phyloP scores from a whole-genome alignment of 2,113 vertebrate species.

The Cranoglanis bouderius region DNA sequence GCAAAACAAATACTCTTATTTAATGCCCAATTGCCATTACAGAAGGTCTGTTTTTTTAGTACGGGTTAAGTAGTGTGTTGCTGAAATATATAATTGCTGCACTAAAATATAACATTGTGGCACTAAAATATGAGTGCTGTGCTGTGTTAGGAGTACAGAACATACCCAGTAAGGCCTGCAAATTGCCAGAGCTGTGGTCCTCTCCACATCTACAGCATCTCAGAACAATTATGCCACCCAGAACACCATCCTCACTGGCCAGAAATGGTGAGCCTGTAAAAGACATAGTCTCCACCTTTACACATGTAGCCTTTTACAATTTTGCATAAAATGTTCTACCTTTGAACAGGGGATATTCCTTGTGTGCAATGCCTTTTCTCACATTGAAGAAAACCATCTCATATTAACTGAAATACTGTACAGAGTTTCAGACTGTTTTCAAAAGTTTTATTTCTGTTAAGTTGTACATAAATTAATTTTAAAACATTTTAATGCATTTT shows the following conservation, averaged over 20 bases:
- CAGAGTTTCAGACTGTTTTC: background rate
- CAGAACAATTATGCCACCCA: slow-evolving; percentile 95
- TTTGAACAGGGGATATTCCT: background rate
- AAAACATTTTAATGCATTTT: background rate
- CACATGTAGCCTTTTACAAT: background rate
- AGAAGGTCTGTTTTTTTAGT: background rate
- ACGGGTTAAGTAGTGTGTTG: background rate
- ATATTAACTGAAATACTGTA: background rate
- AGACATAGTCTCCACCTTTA: slow-evolving; percentile 1
- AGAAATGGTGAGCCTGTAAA: slow-evolving; percentile 91
- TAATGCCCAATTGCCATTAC: background rate
- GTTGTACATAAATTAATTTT: background rate
- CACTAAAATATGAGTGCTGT: background rate
- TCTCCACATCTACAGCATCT: slow-evolving; percentile 89
- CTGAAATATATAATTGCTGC: background rate
- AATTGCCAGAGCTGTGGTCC: slow-evolving; percentile 78
- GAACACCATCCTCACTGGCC: slow-evolving; percentile 90
- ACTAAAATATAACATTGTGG: background rate
- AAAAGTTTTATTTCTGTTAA: background rate
- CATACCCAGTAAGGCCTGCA: slow-evolving; percentile 90
- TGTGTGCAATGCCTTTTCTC: background rate
- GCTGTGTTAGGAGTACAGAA: background rate
- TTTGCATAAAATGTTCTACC: background rate
- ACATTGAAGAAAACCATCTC: background rate
- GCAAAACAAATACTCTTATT: background rate